Evolutionary conservation across 2,888 invertebrate genomes (phyloP).

Genomic region (Papilio gigon): DNA sequence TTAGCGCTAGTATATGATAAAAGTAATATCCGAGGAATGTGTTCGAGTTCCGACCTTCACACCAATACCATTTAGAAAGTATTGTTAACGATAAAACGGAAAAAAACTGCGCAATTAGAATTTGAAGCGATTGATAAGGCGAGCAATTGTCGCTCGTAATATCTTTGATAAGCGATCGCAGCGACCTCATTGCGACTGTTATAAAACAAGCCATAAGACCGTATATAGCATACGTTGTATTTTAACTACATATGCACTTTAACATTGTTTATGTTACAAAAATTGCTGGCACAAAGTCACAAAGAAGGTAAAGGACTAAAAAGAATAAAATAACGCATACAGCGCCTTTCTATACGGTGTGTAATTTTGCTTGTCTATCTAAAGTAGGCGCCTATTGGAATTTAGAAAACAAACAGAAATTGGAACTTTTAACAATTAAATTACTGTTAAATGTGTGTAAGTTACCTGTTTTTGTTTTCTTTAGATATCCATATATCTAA

Average conservation of each 20-base stretch:
- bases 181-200: conserved; percentile 1
- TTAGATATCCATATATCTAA: too few species aligned
- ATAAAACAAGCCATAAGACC: not conserved
- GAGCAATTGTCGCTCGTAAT: conserved; percentile 16
- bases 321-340: not conserved
- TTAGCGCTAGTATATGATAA: too few species aligned
- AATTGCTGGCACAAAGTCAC: too few species aligned
- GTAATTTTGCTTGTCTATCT: not conserved
- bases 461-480: too few species aligned
- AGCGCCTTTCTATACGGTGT: not conserved
- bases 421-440: too few species aligned
- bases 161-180: conserved; percentile 9
- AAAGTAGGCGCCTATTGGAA: conserved; percentile 5
- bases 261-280: too few species aligned
- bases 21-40: not conserved
- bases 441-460: too few species aligned
- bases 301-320: not conserved
- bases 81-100: conserved; percentile 9
- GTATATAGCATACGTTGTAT: too few species aligned
- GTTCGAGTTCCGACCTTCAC: not conserved
- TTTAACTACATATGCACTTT: too few species aligned
- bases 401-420: too few species aligned
- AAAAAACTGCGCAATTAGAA: conserved; percentile 20
- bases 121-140: conserved; percentile 13
- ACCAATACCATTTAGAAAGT: conserved; percentile 11